phyloP scores from a whole-genome alignment of 2,113 vertebrate genomes.

The Chloroceryle aenea region DNA sequence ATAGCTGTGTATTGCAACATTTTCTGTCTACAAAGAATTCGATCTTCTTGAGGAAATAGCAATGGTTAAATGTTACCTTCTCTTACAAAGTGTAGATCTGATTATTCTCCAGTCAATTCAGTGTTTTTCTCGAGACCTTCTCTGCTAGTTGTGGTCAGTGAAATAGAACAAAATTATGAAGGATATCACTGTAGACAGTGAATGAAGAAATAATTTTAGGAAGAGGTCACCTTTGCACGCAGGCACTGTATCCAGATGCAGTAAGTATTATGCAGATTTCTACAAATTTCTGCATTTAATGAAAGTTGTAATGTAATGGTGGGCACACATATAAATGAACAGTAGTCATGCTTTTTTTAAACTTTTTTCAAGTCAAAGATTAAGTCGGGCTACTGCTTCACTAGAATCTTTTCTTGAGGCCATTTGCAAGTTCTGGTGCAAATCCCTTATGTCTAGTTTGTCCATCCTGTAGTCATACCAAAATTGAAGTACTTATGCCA shows the following conservation, averaged over 20 bases:
- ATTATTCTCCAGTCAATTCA: neutral
- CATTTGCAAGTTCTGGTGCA: neutral
- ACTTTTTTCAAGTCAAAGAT: neutral
- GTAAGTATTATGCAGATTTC: neutral
- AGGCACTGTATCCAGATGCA: neutral
- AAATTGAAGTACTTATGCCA: neutral
- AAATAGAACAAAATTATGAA: neutral
- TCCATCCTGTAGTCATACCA: neutral
- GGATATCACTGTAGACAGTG: neutral
- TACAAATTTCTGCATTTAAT: neutral
- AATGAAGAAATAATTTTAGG: neutral
- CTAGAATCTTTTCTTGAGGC: neutral
- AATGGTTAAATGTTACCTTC: neutral
- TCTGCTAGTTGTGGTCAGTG: neutral
- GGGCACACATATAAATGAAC: neutral
- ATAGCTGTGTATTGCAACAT: constrained; percentile 14
- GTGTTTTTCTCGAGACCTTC: neutral
- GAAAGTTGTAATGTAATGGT: neutral
- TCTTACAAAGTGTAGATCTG: neutral
- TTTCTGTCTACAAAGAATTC: neutral
- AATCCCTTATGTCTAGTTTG: neutral
- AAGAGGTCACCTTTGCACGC: neutral
- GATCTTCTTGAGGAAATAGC: neutral
- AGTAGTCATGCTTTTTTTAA: neutral
- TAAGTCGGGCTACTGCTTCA: neutral